These are phyloP conservation scores for Coregonus ussuriensis DNA, from an alignment of 2,797 vertebrate genomes.

Conservation along the genomic window DNA sequence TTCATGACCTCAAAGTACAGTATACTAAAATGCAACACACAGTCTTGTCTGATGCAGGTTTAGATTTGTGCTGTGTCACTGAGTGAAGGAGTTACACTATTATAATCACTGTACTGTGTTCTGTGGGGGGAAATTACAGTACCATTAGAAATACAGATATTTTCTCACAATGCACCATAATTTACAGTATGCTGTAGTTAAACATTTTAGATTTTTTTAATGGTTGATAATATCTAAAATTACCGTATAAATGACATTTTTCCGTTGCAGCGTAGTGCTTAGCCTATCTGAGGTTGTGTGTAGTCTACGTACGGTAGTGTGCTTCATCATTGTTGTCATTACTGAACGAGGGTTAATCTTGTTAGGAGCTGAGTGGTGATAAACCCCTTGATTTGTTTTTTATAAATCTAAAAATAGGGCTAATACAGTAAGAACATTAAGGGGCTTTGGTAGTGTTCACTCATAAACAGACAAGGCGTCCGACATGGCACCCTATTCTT, in stretches of 20 bases:
- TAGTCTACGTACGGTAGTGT: not conserved
- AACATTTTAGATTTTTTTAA: no score
- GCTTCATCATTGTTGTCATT: slow-evolving; percentile 28
- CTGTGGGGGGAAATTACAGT: no score
- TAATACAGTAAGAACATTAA: slow-evolving; percentile 41
- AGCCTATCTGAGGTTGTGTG: not conserved
- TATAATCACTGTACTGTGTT: no score
- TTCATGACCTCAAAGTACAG: no score
- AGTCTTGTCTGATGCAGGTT: not conserved
- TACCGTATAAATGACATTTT: no score
- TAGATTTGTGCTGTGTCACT: not conserved
- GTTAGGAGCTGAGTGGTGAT: slow-evolving; percentile 34
- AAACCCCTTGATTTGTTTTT: slow-evolving; percentile 37
- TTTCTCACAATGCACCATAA: no score
- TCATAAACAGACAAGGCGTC: not conserved
- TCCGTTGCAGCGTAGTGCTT: no score
- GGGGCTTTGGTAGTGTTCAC: not conserved
- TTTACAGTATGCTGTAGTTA: no score
- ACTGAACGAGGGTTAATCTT: slow-evolving; percentile 38
- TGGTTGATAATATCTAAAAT: no score
- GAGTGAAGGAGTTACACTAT: not conserved
- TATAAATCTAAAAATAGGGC: slow-evolving; percentile 41
- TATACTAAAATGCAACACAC: not conserved
- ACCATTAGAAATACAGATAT: no score
- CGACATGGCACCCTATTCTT: no score